Conservation (phyloP, 1,140 invertebrate genomes). For the Sipha flava region DNA sequence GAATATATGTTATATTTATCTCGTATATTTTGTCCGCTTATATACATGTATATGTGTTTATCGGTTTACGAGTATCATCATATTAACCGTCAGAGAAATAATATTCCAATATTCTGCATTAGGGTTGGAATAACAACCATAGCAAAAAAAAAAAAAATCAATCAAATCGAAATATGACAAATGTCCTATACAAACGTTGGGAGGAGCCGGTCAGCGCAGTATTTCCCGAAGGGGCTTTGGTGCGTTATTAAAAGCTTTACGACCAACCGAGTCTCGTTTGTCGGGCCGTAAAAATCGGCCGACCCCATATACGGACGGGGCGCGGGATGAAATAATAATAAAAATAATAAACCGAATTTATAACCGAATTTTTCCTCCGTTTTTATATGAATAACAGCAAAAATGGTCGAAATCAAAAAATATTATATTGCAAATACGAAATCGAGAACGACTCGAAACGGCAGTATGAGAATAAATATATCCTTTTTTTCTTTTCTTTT, state of each 20-base stretch:
- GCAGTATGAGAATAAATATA: not conserved
- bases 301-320: not conserved
- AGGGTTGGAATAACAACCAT: not conserved
- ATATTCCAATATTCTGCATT: not conserved
- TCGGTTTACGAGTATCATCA: not conserved
- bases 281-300: conserved; percentile 26
- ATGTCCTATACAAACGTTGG: not conserved
- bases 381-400: not conserved
- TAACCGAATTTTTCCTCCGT: not conserved
- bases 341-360: conserved; percentile 33
- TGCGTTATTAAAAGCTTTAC: conserved; percentile 31
- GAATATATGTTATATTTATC: not conserved
- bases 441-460: not conserved
- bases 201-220: not conserved
- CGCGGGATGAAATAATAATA: not conserved
- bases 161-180: conserved; percentile 5
- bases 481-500: not conserved
- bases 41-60: not conserved
- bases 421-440: conserved; percentile 16
- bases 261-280: conserved; percentile 24
- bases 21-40: not conserved
- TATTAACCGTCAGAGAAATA: not conserved
- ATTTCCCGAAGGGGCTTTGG: not conserved
- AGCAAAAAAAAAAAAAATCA: not conserved
- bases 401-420: conserved; percentile 18